Evolutionary conservation across 2,888 invertebrate genomes (phyloP), one percentile per base, ranked within the genome.

Genomic region (Ctena decussata): DNA sequence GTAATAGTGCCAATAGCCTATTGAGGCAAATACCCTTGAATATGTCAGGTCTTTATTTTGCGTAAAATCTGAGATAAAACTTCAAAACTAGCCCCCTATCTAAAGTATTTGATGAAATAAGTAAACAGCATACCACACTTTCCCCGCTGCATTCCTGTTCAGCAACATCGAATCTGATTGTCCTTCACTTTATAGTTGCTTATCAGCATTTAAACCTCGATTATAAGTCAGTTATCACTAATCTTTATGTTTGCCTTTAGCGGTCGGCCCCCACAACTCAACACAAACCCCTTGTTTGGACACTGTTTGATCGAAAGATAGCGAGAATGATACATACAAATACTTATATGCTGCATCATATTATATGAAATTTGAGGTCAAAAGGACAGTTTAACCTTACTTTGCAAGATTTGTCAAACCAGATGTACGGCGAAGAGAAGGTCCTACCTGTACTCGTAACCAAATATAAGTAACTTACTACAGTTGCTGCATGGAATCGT

Each of bases 161-260:
- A 35, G 3, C 65, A 65, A 65, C 65, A 32, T 35, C 35, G 32
- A 35, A 18, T 21, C 35, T 24, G 65, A 65, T 32, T 65, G 65
- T 35, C 65, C 65, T 65, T 18, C 27, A 1, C 35, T 65, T 65
- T 2, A 30, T 30, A 1, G 18, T 6, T 18, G 65, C 8, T 65
- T 35, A 85, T 83, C 76, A 76, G 73, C 85, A 81, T 78, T 88
- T 88, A 83, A 84, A 85, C 83, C 72, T 82, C 88, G 81, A 88
- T 88, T 88, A 87, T 71, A 72, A 60, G 71, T 80, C 77, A 82
- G 77, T 80, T 84, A 84, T 88, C 85, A 72, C 72, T 80, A 88
- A 88, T 83, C 88, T 85, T 49, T 44, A 65, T 85, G 88, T 88
- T 85, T 88, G 72, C 80, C 65, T 65, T 3, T 65, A n/a, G 65